Conservation (phyloP, 2,113 vertebrate species). For the Pteronura brasiliensis region DNA sequence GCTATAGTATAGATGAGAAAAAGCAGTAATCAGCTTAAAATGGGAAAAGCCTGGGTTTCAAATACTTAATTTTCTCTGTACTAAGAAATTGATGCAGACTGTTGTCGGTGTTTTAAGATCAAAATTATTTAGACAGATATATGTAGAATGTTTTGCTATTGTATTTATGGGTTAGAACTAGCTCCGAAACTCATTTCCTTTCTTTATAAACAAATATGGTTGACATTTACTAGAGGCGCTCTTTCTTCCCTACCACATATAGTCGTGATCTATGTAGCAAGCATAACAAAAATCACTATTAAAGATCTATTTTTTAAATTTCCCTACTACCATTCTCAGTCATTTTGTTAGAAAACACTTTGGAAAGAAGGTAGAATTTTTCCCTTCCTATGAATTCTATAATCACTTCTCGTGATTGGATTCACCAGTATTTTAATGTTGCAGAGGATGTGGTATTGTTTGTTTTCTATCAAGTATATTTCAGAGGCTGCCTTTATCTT, state of each 20-base stretch:
- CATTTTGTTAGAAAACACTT: neutral
- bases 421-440: neutral
- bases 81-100: neutral
- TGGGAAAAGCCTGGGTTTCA: neutral
- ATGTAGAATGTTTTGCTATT: neutral
- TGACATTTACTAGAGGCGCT: neutral
- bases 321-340: neutral
- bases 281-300: neutral
- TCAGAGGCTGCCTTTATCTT: slow-evolving; percentile 28
- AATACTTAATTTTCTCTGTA: slow-evolving; percentile 31
- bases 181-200: slow-evolving; percentile 5
- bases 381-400: neutral
- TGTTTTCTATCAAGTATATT: slow-evolving; percentile 10
- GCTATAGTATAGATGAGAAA: neutral
- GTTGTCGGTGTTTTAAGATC: neutral
- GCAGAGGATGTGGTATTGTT: neutral
- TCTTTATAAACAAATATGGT: slow-evolving; percentile 16
- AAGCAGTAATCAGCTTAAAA: slow-evolving; percentile 9
- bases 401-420: neutral
- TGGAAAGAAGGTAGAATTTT: neutral
- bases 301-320: neutral
- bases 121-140: slow-evolving; percentile 2
- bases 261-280: neutral
- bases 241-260: neutral
- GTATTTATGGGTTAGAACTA: neutral